Percentiles rank a stretch among this genome's conserved stretches.
Conservation (phyloP, 1,140 invertebrate genomes). For the Brachionus calyciflorus region DNA sequence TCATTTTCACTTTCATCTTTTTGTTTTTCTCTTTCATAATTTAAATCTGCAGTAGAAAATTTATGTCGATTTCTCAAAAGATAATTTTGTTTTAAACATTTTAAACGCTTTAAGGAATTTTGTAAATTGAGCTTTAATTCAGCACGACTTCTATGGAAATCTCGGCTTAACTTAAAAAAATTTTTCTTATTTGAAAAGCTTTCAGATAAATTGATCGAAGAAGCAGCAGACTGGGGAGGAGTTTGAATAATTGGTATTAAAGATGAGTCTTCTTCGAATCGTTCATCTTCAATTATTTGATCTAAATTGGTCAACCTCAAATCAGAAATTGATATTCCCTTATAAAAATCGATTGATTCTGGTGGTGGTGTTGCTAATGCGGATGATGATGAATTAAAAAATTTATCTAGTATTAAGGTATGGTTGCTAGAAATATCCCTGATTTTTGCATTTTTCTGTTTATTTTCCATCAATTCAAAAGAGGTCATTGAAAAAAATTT, state of each 20-base stretch:
- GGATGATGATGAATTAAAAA: not conserved
- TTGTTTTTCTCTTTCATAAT: not conserved
- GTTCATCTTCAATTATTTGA: not conserved
- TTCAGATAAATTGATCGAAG: not conserved
- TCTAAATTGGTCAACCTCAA: not conserved
- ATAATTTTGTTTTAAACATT: not conserved
- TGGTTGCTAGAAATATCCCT: not conserved
- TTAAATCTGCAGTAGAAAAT: not conserved
- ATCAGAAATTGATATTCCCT: not conserved
- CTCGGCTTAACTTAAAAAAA: not conserved
- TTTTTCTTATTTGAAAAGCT: not conserved
- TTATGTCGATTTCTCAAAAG: not conserved
- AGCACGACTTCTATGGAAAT: not conserved
- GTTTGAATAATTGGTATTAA: not conserved
- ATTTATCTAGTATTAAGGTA: not conserved
- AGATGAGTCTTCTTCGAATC: constrained; percentile 5
- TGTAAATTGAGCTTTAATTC: not conserved
- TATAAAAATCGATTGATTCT: not conserved
- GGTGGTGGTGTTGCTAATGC: not conserved
- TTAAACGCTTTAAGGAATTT: not conserved
- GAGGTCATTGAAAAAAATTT: not conserved
- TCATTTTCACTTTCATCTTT: not conserved
- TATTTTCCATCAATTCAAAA: constrained; percentile 3
- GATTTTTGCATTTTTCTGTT: not conserved
- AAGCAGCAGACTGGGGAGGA: constrained; percentile 1